A percentile compares a stretch with the other conserved stretches of the same genome.
phyloP scores from a whole-genome alignment of 2,888 invertebrate genomes.

The Panzeria rudis region DNA sequence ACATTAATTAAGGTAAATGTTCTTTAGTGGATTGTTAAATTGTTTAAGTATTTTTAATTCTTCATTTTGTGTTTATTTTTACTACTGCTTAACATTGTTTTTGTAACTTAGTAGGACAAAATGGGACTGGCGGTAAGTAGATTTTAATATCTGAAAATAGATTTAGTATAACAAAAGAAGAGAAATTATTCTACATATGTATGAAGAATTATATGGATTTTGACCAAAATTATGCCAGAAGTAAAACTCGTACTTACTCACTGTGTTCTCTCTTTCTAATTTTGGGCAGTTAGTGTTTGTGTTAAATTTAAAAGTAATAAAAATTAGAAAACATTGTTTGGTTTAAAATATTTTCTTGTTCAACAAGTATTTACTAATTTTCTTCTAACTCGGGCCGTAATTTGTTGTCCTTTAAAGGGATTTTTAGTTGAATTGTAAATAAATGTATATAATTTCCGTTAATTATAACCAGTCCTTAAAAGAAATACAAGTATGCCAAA shows the following conservation, averaged over 20 bases:
- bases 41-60: slow-evolving; percentile 20
- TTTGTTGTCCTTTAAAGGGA: background rate
- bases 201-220: background rate
- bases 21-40: slow-evolving; percentile 52
- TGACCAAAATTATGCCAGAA: background rate
- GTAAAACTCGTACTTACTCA: no score
- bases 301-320: background rate
- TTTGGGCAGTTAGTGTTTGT: no score
- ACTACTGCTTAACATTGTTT: background rate
- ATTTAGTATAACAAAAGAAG: background rate
- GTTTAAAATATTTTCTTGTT: slow-evolving; percentile 1
- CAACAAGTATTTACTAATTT: slow-evolving; percentile 34
- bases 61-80: background rate
- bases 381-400: background rate
- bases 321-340: slow-evolving; percentile 28
- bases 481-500: slow-evolving; percentile 76
- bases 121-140: slow-evolving; percentile 29
- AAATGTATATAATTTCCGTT: slow-evolving; percentile 79
- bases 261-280: no score
- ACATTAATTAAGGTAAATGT: slow-evolving; percentile 44
- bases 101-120: background rate
- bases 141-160: background rate
- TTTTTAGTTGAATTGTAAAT: background rate
- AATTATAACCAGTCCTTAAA: slow-evolving; percentile 84
- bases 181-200: no score